Base-by-base conservation (phyloP, 2,113 vertebrate species). In the Lepus timidus region DNA sequence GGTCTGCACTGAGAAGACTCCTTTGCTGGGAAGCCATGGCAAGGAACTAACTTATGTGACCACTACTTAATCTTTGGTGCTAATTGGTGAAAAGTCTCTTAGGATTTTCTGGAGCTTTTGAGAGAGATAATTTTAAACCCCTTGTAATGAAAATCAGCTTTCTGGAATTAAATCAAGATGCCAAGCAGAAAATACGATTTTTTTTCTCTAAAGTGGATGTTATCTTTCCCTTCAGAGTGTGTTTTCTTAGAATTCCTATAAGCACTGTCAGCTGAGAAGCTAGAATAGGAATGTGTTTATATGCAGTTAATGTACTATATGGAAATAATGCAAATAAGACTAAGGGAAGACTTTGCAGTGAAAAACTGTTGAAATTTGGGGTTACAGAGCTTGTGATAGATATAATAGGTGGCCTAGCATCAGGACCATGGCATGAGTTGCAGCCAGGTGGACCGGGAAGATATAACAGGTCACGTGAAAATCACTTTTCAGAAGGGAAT, bases 101-200 rank as follows among this genome's bases (percentile, higher is more conserved):
- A 88, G 75, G n/a, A 68, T 17, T 87, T 94, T 80, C 12, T 65
- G 17, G 64, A 89, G 25, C 22, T 82, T 84, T 11, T 61, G 12
- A 90, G 33, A 36, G 36, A 87, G 51, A 71, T 86, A 67, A 29
- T 83, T 62, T 76, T 71, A 25, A 88, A 25, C 14, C 9, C 4
- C 9, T 4, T 89, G 31, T 78, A 27, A 84, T 71, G 44, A 68
- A 85, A 65, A 55, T 88, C 68, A 68, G 2, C 81, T 91, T 25
- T 91, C 4, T 58, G 86, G 55, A 85, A 14, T 91, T 93, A 89
- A 86, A 84, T 92, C 39, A 88, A 83, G 39, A 89, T 61, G 39
- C 33, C 95, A 93, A 88, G 22, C 20, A 65, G 31, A 82, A 90
- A 80, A 49, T 86, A 61, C 7, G 73, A 71, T 92, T 92, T 19